Evolutionary conservation across 2,113 vertebrate genomes (phyloP).

Genomic region (Polypterus bichir): DNA sequence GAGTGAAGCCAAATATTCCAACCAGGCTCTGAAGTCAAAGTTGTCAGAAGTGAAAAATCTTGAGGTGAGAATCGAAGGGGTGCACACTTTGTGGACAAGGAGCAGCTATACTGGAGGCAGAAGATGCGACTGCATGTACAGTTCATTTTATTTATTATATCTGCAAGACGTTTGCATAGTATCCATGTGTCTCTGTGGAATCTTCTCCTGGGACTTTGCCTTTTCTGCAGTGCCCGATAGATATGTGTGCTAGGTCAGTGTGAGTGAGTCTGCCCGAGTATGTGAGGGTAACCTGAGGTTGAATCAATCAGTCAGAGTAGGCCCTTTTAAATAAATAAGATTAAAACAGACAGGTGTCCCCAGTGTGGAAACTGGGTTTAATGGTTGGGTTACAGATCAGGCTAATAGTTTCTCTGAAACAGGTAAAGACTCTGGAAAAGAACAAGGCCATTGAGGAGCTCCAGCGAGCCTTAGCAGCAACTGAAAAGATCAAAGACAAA

Average conservation of each 20-base stretch:
- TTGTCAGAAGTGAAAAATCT: conserved; percentile 32
- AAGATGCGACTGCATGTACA: no score
- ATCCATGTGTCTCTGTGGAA: no score
- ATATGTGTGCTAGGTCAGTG: no score
- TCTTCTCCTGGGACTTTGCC: no score
- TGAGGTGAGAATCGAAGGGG: conserved; percentile 28
- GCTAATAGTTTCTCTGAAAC: background rate
- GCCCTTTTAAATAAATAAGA: no score
- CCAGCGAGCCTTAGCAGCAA: conserved; percentile 26
- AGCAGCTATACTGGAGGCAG: no score
- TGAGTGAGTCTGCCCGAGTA: background rate
- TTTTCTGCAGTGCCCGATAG: no score
- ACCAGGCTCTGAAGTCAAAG: conserved; percentile 32
- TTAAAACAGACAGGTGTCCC: no score
- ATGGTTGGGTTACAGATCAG: background rate
- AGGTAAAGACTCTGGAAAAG: conserved; percentile 16
- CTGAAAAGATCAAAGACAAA: conserved; percentile 29
- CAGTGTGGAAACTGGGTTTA: no score
- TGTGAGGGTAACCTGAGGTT: conserved; percentile 9
- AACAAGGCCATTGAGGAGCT: conserved; percentile 24
- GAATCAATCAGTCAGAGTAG: no score
- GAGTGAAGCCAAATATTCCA: conserved; percentile 29
- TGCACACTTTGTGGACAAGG: background rate
- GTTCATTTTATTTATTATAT: no score
- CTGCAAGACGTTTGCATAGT: no score